Conservation (phyloP, 2,888 invertebrate genomes). For the Papilio protenor region DNA sequence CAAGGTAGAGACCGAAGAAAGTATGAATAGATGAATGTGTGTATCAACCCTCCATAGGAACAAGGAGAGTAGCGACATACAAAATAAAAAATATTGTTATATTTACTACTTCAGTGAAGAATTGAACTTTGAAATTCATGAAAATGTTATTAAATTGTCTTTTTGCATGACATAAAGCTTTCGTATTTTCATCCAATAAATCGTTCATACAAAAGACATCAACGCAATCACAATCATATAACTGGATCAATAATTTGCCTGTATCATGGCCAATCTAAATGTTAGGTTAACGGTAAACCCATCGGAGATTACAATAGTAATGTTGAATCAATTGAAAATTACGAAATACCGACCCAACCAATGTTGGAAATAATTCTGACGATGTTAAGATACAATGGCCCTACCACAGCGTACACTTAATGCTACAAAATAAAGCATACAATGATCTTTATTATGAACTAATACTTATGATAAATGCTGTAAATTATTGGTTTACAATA, state of each 20-base stretch:
- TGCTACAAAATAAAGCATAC: slow-evolving; percentile 64
- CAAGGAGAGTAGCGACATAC: too few species aligned
- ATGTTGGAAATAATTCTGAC: slow-evolving; percentile 58
- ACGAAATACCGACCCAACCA: slow-evolving; percentile 49
- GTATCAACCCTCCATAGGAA: too few species aligned
- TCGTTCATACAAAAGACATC: slow-evolving; percentile 25
- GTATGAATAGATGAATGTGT: too few species aligned
- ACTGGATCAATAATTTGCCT: slow-evolving; percentile 67
- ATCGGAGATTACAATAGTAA: slow-evolving; percentile 51
- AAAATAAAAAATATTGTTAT: too few species aligned
- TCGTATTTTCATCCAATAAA: background rate
- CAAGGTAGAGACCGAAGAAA: too few species aligned
- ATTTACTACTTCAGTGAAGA: background rate
- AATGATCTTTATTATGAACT: slow-evolving; percentile 53
- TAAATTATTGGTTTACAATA: background rate
- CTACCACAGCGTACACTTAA: slow-evolving; percentile 63
- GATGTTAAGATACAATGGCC: slow-evolving; percentile 66
- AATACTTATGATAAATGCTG: background rate
- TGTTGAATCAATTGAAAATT: slow-evolving; percentile 55
- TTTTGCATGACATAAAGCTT: background rate
- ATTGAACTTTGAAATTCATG: background rate
- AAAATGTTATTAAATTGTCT: too few species aligned
- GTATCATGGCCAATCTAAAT: slow-evolving; percentile 67
- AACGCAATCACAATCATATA: slow-evolving; percentile 64
- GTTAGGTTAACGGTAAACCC: slow-evolving; percentile 55